Evolutionary conservation across 2,797 vertebrate genomes (phyloP).

Genomic region (Holocentrus rufus): DNA sequence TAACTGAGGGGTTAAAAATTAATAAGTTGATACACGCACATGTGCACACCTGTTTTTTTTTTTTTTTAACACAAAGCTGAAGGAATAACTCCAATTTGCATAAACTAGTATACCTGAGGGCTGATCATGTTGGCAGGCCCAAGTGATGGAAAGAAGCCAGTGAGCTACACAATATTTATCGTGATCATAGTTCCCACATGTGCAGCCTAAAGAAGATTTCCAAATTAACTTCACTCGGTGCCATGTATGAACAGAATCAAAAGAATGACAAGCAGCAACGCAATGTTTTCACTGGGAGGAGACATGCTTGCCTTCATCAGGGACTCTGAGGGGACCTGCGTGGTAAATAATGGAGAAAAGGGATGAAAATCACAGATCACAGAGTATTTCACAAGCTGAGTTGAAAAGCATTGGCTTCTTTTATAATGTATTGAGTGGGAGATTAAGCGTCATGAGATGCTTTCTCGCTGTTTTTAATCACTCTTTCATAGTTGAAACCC

Average conservation of each 20-base stretch:
- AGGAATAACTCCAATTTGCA: no score
- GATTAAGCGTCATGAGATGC: slow-evolving; percentile 1
- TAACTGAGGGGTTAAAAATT: no score
- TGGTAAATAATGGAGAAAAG: slow-evolving; percentile 56
- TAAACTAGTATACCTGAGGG: no score
- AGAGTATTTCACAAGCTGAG: slow-evolving; percentile 25
- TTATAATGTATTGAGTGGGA: slow-evolving; percentile 28
- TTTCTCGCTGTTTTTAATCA: not conserved
- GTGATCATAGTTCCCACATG: no score
- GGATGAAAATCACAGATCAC: slow-evolving; percentile 42
- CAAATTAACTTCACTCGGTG: not conserved
- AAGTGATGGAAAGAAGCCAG: no score
- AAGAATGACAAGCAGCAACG: slow-evolving; percentile 31
- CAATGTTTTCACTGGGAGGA: slow-evolving; percentile 8
- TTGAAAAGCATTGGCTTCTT: slow-evolving; percentile 36
- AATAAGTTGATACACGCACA: no score
- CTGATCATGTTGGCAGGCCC: no score
- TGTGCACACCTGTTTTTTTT: no score
- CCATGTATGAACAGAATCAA: slow-evolving; percentile 12
- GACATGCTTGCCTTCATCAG: slow-evolving; percentile 29
- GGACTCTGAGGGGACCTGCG: slow-evolving; percentile 13
- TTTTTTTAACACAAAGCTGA: no score
- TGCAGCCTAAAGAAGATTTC: not conserved
- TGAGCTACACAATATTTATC: no score
- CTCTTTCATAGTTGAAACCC: slow-evolving; percentile 15